Base-by-base conservation (phyloP, 2,797 vertebrate species). In the Eremophila alpestris region DNA sequence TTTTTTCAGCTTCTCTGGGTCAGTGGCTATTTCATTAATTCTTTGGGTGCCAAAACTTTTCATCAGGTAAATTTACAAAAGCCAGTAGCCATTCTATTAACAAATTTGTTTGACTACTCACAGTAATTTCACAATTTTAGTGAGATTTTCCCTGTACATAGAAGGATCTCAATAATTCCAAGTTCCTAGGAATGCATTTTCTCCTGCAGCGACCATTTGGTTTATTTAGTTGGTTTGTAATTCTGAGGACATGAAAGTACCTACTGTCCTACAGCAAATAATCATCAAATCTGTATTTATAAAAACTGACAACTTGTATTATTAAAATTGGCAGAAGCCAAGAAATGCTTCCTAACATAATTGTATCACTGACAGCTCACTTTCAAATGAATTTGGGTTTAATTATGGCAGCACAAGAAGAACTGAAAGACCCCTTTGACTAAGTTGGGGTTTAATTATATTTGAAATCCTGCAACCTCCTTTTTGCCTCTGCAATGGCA, bases 361-460 rank as follows among this genome's bases (percentile, higher is more conserved):
- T 90, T 94, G 85, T 95, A 85, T 96, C 88, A 67, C 79, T 93
- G 92, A 80, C 90, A 93, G 79, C 81, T 90, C 89, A 70, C 81
- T 97, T 80, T 96, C 80, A 87, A 86, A 64, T 95, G 88, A 95
- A 86, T 94, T 92, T 94, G 60, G 38, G 45, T 93, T 97, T 95
- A 94, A 95, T 96, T 95, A 87, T 69, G 79, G 79, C 82, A 94
- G 86, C 58, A 74, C 29, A 83, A 89, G 75, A 83, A 90, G 87
- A 77, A 80, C 89, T 91, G 83, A 92, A 95, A 94, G 76, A 87
- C 90, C 74, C 30, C 23, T 96, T 93, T 93, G 83, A 78, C 94
- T 92, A 93, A 90, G 55, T 45, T 92, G 55, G 58, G 87, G 19
- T 87, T 95, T 94, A 96, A 93, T 97, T 93, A 73, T 77, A 85